Percentiles rank a stretch among this genome's conserved stretches.
phyloP scores from a whole-genome alignment of 1,140 invertebrate species.

The Solenopsis fugax region DNA sequence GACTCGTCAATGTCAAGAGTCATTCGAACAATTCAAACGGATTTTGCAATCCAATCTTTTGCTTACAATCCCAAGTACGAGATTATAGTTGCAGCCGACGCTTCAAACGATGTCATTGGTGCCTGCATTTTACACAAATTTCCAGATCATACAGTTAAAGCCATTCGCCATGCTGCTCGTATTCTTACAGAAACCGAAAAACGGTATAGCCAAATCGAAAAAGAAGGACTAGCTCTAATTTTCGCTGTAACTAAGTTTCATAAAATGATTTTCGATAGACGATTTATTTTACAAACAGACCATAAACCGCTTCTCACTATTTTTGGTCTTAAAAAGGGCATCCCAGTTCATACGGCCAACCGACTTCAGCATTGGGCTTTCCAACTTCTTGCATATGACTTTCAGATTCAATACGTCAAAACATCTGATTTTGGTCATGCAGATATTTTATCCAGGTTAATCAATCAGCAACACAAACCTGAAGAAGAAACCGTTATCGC shows the following conservation, averaged over 20 bases:
- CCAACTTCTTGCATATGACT: too few species aligned
- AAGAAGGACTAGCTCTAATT: neutral
- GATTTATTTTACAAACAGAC: too few species aligned
- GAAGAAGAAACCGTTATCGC: too few species aligned
- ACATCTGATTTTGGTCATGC: too few species aligned
- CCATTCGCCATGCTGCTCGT: neutral
- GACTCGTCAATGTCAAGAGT: neutral
- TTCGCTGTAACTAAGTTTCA: neutral
- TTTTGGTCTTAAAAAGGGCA: neutral
- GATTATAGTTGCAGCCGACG: neutral
- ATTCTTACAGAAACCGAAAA: neutral
- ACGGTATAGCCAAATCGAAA: neutral
- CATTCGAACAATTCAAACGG: neutral
- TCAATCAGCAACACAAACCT: too few species aligned
- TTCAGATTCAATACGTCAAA: too few species aligned
- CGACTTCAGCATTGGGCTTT: too few species aligned
- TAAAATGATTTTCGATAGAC: neutral
- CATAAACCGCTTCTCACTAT: neutral
- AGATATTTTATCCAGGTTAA: too few species aligned
- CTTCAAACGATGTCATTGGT: neutral
- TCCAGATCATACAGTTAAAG: neutral
- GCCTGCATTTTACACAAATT: neutral
- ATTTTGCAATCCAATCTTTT: neutral
- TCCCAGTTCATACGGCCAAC: too few species aligned
- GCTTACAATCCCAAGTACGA: neutral